These are phyloP conservation scores for Amblyornis subalaris DNA, from an alignment of 2,113 vertebrate genomes.

Conservation along the genomic window DNA sequence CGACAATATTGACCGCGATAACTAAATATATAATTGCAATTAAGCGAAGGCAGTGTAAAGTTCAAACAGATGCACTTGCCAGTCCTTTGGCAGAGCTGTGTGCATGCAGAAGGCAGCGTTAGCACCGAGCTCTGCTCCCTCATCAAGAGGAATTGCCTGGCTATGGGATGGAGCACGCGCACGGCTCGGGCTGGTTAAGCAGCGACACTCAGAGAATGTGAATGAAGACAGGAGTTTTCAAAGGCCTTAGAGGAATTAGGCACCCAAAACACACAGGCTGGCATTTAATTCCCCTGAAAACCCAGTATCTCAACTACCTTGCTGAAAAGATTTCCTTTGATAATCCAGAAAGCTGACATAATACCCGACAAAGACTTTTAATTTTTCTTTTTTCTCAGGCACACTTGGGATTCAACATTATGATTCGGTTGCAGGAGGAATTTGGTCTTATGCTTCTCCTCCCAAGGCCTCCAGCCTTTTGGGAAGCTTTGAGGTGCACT, in stretches of 20 bases:
- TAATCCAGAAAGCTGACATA: background rate
- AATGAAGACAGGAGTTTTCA: background rate
- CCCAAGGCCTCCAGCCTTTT: background rate
- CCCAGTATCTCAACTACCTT: background rate
- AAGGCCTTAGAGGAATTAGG: background rate
- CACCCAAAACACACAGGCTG: background rate
- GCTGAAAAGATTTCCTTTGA: conserved; percentile 12
- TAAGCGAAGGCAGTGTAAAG: background rate
- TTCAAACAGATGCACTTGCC: background rate
- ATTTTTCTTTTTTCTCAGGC: background rate
- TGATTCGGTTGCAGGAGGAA: background rate
- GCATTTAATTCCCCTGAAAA: background rate
- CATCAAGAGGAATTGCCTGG: conserved; percentile 17
- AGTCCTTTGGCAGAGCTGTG: background rate
- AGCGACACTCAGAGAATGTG: background rate
- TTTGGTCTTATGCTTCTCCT: background rate
- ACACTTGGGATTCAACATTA: background rate
- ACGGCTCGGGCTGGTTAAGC: background rate
- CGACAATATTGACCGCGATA: background rate
- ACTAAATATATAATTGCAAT: background rate
- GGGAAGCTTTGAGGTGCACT: background rate
- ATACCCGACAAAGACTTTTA: background rate
- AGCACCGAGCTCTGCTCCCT: background rate
- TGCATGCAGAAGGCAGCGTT: background rate
- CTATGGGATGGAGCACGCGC: background rate